Percentiles rank a stretch among this genome's conserved stretches.
phyloP scores from a whole-genome alignment of 1,140 invertebrate genomes.

The Brachionus asplanchnoidis region DNA sequence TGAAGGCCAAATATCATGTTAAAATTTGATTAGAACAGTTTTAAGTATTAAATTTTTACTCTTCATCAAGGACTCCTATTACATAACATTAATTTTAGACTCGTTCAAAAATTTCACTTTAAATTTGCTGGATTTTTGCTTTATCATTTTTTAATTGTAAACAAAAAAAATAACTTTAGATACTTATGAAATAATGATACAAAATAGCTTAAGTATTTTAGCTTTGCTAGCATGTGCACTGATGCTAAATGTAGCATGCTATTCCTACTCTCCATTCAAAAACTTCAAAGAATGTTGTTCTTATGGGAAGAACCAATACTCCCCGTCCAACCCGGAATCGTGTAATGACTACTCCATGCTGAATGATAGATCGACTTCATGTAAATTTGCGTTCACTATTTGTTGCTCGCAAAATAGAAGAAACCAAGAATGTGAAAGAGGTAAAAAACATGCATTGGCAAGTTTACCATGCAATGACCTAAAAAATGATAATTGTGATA shows the following conservation, averaged over 20 bases:
- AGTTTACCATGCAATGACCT: constrained; percentile 45
- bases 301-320: not conserved
- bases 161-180: not conserved
- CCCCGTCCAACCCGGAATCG: not conserved
- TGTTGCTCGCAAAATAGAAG: constrained; percentile 53
- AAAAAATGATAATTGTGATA: constrained; percentile 38
- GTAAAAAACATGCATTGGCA: constrained; percentile 47
- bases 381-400: constrained; percentile 43
- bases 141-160: not conserved
- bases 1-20: not conserved
- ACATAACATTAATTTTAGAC: not conserved
- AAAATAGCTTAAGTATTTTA: not conserved
- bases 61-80: not conserved
- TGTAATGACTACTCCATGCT: constrained; percentile 18
- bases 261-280: not conserved
- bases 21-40: not conserved
- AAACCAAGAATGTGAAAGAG: constrained; percentile 47
- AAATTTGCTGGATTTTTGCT: not conserved
- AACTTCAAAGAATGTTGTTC: constrained; percentile 31
- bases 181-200: not conserved
- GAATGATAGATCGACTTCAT: not conserved
- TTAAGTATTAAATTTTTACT: constrained; percentile 1
- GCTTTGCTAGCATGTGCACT: not conserved
- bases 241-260: not conserved
- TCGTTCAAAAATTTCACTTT: not conserved